Evolutionary conservation across 2,797 vertebrate genomes (phyloP).

Genomic region (Syngnathus rostellatus): DNA sequence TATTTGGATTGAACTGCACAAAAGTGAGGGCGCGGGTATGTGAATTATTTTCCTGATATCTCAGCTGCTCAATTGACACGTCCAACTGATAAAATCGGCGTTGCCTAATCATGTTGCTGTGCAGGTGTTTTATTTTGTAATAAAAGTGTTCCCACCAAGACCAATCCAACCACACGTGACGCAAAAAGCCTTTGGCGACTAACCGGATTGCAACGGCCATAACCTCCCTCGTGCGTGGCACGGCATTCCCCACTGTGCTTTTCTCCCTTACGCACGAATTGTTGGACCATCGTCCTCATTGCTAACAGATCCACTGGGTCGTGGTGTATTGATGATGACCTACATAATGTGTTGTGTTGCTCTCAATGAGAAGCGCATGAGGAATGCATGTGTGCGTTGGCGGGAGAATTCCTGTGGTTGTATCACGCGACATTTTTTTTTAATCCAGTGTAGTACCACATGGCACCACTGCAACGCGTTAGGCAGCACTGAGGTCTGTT

Average conservation of each 20-base stretch:
- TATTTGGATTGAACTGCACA: slow-evolving; percentile 81
- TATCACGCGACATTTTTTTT: no score
- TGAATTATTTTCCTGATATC: not conserved
- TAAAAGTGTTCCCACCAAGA: slow-evolving; percentile 26
- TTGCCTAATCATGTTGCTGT: slow-evolving; percentile 14
- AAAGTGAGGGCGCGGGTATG: not conserved
- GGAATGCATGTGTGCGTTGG: not conserved
- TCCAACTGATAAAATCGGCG: not conserved
- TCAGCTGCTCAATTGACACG: not conserved
- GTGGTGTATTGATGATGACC: slow-evolving; percentile 33
- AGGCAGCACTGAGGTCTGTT: no score
- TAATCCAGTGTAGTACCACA: no score
- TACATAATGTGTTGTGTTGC: slow-evolving; percentile 30
- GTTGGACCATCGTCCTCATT: slow-evolving; percentile 19
- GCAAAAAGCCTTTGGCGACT: not conserved
- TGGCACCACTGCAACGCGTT: no score
- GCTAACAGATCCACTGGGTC: slow-evolving; percentile 3
- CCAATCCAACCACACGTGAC: slow-evolving; percentile 39
- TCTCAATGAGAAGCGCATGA: slow-evolving; percentile 17
- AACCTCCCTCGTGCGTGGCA: no score
- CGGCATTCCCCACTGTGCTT: not conserved
- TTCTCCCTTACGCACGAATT: not conserved
- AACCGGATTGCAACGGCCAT: slow-evolving; percentile 25
- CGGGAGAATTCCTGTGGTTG: slow-evolving; percentile 10
- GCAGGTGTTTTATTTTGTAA: slow-evolving; percentile 13